Conservation (phyloP, 1,140 invertebrate species). For the Tetraneura akinire region DNA sequence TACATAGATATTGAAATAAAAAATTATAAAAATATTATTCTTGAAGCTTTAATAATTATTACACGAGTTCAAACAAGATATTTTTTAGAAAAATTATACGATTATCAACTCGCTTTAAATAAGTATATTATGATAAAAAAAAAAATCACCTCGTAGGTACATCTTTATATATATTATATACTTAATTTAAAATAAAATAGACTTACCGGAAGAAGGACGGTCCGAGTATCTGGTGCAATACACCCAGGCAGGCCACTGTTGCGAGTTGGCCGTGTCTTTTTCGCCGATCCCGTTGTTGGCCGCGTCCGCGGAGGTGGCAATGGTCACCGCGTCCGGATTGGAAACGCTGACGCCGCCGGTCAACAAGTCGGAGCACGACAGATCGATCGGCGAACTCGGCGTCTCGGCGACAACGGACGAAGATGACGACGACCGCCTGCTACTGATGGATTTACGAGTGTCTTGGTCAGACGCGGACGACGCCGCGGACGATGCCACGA, state of each 20-base stretch:
- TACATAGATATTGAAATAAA: too few relatives aligned
- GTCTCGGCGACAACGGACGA: slow-evolving; percentile 39
- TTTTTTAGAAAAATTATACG: too few relatives aligned
- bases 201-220: slow-evolving; percentile 83
- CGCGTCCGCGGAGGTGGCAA: neutral
- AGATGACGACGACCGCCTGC: slow-evolving; percentile 54
- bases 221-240: slow-evolving; percentile 94
- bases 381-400: slow-evolving; percentile 51
- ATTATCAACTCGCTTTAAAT: too few relatives aligned
- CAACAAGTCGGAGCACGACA: slow-evolving; percentile 20
- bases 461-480: slow-evolving; percentile 42
- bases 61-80: too few relatives aligned
- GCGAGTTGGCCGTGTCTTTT: neutral
- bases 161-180: neutral
- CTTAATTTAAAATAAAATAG: neutral
- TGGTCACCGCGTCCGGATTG: neutral
- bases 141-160: too few relatives aligned
- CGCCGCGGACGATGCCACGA: slow-evolving; percentile 62
- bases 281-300: neutral
- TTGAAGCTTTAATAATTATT: too few relatives aligned
- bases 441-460: slow-evolving; percentile 46
- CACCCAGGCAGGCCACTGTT: slow-evolving; percentile 82
- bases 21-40: too few relatives aligned
- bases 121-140: too few relatives aligned
- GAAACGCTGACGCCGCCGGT: neutral